A percentile compares a stretch with the other conserved stretches of the same genome.
Evolutionary conservation across 2,113 vertebrate species (phyloP).

Genomic region (Ictalurus punctatus): DNA sequence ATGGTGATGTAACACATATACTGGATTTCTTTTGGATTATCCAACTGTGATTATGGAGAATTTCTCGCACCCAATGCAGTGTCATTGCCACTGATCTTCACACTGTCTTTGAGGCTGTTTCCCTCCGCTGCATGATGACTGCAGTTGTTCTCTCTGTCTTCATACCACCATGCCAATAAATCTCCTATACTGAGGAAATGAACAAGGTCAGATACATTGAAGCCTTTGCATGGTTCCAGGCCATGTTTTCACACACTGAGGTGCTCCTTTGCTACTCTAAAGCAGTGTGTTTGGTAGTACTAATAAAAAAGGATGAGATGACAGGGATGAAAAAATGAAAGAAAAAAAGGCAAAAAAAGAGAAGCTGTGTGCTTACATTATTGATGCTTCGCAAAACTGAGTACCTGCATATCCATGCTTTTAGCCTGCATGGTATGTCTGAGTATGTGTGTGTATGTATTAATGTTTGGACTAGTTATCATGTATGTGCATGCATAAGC

Average conservation of each 20-base stretch:
- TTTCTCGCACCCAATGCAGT: neutral
- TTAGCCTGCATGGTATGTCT: neutral
- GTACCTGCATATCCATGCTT: constrained; percentile 19
- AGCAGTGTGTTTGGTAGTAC: neutral
- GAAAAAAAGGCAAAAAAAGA: neutral
- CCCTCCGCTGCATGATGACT: neutral
- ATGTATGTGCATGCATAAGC: neutral
- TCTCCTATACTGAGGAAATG: neutral
- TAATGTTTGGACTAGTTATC: constrained; percentile 8
- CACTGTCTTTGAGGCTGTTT: neutral
- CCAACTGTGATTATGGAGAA: neutral
- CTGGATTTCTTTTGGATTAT: neutral
- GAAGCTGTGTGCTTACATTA: constrained; percentile 34
- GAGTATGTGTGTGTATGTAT: neutral
- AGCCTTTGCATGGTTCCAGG: neutral
- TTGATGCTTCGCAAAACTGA: constrained; percentile 16
- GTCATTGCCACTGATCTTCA: neutral
- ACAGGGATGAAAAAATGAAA: neutral
- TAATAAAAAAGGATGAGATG: neutral
- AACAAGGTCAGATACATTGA: neutral
- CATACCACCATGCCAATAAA: neutral
- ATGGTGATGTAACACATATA: neutral
- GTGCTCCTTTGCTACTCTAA: neutral
- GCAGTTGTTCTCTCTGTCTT: neutral
- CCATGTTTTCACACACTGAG: neutral